Evolutionary conservation across 2,888 invertebrate species (phyloP).

Genomic region (Limnephilus marmoratus): DNA sequence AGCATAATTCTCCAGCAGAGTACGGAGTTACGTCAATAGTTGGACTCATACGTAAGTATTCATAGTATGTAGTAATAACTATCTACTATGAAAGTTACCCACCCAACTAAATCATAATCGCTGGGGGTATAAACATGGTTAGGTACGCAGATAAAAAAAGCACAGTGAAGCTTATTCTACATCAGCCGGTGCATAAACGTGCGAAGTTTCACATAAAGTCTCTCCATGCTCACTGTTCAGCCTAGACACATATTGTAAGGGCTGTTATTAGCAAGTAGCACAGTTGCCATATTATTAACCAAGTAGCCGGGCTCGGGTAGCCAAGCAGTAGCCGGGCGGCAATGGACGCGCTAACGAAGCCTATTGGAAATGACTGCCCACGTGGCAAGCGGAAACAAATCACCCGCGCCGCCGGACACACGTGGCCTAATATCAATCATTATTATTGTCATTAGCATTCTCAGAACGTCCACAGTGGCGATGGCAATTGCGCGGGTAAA

Average conservation of each 20-base stretch:
- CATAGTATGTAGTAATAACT: no score
- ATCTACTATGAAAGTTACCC: no score
- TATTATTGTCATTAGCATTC: constrained; percentile 62
- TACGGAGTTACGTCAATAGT: no score
- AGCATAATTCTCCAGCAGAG: no score
- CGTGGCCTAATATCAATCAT: constrained; percentile 62
- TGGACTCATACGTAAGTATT: no score
- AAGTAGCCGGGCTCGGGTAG: background rate
- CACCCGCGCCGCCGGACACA: constrained; percentile 61
- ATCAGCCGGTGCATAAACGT: background rate
- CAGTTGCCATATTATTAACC: background rate
- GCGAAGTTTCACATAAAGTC: background rate
- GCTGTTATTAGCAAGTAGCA: background rate
- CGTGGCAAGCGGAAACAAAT: constrained; percentile 65
- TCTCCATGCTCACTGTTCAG: background rate
- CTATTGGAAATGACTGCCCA: constrained; percentile 60
- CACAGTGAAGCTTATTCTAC: background rate
- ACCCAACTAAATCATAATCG: background rate
- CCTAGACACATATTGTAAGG: background rate
- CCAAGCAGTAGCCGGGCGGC: background rate
- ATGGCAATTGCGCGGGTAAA: constrained; percentile 52
- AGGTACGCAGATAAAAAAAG: background rate
- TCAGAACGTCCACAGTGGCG: constrained; percentile 29
- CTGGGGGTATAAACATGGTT: background rate
- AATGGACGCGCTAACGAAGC: constrained; percentile 60